A percentile compares a stretch with the other conserved stretches of the same genome.
Evolutionary conservation across 1,140 invertebrate species (phyloP).

Genomic region (Sinella curviseta): DNA sequence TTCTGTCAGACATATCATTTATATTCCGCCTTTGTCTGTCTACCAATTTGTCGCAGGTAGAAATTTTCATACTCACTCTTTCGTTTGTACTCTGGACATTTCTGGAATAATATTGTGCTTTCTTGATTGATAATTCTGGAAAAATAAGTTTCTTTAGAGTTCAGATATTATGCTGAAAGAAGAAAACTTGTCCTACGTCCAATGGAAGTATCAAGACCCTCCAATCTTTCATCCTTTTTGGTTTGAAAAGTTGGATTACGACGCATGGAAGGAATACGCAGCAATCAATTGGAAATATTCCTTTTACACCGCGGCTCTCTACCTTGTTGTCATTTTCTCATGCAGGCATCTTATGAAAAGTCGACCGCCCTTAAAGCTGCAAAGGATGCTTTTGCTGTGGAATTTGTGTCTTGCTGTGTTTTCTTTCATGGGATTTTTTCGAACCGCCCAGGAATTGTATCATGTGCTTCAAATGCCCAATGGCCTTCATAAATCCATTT

Average conservation of each 20-base stretch:
- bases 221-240: slow-evolving; percentile 19
- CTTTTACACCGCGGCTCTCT: slow-evolving; percentile 9
- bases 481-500: slow-evolving; percentile 28
- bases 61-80: too few species aligned
- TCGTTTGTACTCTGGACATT: too few species aligned
- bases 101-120: too few species aligned
- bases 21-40: too few species aligned
- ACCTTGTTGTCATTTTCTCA: slow-evolving; percentile 25
- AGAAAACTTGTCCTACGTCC: background rate
- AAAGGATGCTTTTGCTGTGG: slow-evolving; percentile 21
- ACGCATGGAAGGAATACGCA: slow-evolving; percentile 19
- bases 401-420: slow-evolving; percentile 23
- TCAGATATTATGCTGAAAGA: too few species aligned
- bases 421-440: slow-evolving; percentile 23
- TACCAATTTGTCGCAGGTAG: too few species aligned
- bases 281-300: slow-evolving; percentile 26
- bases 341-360: slow-evolving; percentile 26
- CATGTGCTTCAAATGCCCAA: slow-evolving; percentile 3
- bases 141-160: too few species aligned
- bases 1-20: too few species aligned
- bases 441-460: background rate
- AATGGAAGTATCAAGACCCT: slow-evolving; percentile 28
- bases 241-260: slow-evolving; percentile 32
- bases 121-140: too few species aligned
- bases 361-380: slow-evolving; percentile 20